Evolutionary conservation across 2,888 invertebrate genomes (phyloP), one percentile per base, ranked within the genome.

Genomic region (Allygus modestus): DNA sequence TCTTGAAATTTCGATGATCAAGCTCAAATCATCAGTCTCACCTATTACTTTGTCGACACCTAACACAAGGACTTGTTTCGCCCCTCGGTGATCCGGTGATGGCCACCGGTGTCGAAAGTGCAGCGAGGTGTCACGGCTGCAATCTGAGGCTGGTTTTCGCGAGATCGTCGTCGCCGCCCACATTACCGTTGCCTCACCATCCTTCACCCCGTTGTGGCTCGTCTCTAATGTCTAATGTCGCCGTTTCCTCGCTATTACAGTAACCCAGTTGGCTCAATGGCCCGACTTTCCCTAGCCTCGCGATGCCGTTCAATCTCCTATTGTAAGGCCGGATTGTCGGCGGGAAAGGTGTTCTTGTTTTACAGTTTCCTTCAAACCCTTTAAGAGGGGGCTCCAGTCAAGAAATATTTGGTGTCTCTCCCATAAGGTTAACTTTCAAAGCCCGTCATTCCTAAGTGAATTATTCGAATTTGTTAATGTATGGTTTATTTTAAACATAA

Each of bases 231-330:
- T 73, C 41, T 73, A 43, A 73, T 71, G 71, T 37, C 20, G 43
- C 73, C 23, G 73, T 73, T 73, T 73, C 73, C 41, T 73, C 73
- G 37, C 73, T 23, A 73, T 73, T 73, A 73, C 73, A 11, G 43
- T 43, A 73, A 73, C 73, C 73, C 73, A 73, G 41, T 73, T 73
- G 41, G 61, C 33, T 31, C 33, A 7, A 23, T 5, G 54, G 61
- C n/a, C 9, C 7, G 33, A 31, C 69, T 69, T 33, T 69, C 69
- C 69, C 69, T 69, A 17, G 9, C 69, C 69, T 17, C 20, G 23
- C 1, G 4, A 20, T 2, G 9, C 12, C 20, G 58, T 58, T 58
- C 58, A 58, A 58, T 20, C 58, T 20, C 58, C 58, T 23, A 12
- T 46, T 17, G 58, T 20, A 58, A 58, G 58, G 58, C 20, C 20